Evolutionary conservation across 2,888 invertebrate genomes (phyloP).

Genomic region (Venusia cambrica): DNA sequence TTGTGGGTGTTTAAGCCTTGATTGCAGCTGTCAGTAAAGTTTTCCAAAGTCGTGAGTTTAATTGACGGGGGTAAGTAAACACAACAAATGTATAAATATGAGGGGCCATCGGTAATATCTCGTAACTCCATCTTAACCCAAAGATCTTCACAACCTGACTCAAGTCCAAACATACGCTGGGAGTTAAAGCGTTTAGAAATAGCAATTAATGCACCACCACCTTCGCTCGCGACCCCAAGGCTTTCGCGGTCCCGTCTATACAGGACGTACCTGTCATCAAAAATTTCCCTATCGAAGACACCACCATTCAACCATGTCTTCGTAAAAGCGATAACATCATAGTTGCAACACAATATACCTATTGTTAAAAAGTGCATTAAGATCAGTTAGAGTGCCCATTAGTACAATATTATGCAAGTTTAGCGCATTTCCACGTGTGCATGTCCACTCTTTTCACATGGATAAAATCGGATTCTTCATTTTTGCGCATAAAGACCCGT

Average conservation of each 20-base stretch:
- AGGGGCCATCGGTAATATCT: not conserved
- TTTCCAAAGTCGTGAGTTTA: not conserved
- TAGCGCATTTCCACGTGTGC: too few species aligned
- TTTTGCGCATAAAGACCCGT: too few species aligned
- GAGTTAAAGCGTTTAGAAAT: conserved; percentile 1
- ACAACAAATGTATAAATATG: not conserved
- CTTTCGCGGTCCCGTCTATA: conserved; percentile 2
- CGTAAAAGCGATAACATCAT: too few species aligned
- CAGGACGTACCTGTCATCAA: not conserved
- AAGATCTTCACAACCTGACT: conserved; percentile 1
- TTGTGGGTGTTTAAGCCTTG: not conserved
- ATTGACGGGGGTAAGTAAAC: conserved; percentile 2
- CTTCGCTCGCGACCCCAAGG: conserved; percentile 1
- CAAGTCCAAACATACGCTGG: not conserved
- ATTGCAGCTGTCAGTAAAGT: not conserved
- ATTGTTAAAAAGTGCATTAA: too few species aligned
- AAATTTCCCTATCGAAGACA: conserved; percentile 1
- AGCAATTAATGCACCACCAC: conserved; percentile 1
- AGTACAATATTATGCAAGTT: too few species aligned
- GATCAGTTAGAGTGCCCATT: too few species aligned
- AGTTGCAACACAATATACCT: too few species aligned
- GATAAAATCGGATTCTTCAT: too few species aligned
- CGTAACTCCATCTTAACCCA: conserved; percentile 1
- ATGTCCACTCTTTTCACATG: too few species aligned
- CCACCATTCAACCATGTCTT: too few species aligned